phyloP scores from a whole-genome alignment of 2,797 vertebrate species.

The Diplodus puntazzo region DNA sequence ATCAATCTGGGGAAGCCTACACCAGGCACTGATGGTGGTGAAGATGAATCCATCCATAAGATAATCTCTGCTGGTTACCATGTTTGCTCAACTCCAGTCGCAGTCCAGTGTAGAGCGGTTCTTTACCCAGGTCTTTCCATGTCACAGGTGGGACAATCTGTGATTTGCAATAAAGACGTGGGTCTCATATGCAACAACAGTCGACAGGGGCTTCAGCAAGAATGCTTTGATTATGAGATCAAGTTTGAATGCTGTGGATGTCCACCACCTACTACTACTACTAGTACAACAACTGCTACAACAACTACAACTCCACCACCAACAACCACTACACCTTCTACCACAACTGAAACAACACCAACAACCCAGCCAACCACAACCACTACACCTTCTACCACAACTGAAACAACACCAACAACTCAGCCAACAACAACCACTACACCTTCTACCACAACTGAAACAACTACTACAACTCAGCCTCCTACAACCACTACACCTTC shows the following conservation, averaged over 20 bases:
- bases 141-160: not conserved
- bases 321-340: too few species aligned
- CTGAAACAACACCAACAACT: too few species aligned
- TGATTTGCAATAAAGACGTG: constrained; percentile 26
- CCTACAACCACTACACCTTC: not conserved
- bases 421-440: too few species aligned
- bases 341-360: not conserved
- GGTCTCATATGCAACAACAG: constrained; percentile 60
- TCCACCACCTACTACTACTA: not conserved
- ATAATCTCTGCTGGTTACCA: constrained; percentile 38
- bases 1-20: not conserved
- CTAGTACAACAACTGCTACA: not conserved
- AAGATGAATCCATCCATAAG: constrained; percentile 46
- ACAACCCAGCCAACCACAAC: not conserved
- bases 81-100: constrained; percentile 22
- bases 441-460: not conserved
- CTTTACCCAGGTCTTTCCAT: not conserved
- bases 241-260: constrained; percentile 46
- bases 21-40: constrained; percentile 43
- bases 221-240: constrained; percentile 70
- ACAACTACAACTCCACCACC: too few species aligned
- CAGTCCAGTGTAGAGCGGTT: not conserved
- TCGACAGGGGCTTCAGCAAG: constrained; percentile 35
- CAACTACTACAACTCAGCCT: not conserved
- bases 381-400: too few species aligned